Evolutionary conservation across 2,888 invertebrate genomes (phyloP).

Genomic region (Julus scanicus): DNA sequence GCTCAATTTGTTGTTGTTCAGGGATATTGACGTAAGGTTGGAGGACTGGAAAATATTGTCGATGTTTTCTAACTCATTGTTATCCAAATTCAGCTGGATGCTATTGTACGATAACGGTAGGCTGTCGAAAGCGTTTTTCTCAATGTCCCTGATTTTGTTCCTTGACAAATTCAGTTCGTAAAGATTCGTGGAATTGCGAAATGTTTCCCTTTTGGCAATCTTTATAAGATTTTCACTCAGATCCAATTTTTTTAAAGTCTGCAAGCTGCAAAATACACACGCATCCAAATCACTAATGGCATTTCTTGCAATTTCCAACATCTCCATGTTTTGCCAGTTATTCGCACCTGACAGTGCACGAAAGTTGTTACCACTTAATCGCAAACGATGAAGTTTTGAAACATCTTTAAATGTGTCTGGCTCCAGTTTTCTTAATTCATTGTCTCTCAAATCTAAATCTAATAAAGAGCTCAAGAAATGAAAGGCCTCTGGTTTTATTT

Average conservation of each 20-base stretch:
- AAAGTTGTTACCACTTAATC: constrained; percentile 2
- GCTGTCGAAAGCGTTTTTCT: neutral
- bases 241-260: neutral
- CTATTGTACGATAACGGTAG: neutral
- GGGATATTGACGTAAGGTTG: neutral
- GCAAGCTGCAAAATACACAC: neutral
- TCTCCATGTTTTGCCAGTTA: neutral
- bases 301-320: neutral
- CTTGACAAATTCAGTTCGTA: neutral
- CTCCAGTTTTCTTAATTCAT: neutral
- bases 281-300: neutral
- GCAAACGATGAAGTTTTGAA: neutral
- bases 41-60: neutral
- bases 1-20: neutral
- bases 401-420: neutral
- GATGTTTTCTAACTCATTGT: neutral
- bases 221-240: neutral
- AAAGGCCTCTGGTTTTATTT: neutral
- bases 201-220: neutral
- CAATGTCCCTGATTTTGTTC: neutral
- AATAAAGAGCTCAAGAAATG: neutral
- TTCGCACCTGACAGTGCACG: neutral
- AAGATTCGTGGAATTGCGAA: neutral
- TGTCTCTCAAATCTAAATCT: neutral
- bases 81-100: neutral